Evolutionary conservation across 2,888 invertebrate species (phyloP), one percentile per base, ranked within the genome.

Genomic region (Perithous albicinctus): DNA sequence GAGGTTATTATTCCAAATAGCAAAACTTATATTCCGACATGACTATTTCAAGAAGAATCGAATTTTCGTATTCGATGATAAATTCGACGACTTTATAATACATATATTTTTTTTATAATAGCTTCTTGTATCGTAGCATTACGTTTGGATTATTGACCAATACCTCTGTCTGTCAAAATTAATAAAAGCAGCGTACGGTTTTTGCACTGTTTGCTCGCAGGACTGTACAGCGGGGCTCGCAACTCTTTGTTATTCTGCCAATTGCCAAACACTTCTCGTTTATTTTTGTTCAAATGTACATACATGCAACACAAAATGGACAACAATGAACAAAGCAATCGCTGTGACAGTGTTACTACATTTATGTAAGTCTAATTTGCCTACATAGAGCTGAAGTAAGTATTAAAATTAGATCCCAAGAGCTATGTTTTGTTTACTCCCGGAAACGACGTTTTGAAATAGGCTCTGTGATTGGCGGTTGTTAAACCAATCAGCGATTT

Each of bases 361-460:
- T 29, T 4, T 29, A 29, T 5, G 29, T 4, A 29, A 41, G n/a
- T n/a, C n/a, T n/a, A n/a, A 41, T 41, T 38, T 41, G 41, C 41
- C 3, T 41, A n/a, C n/a, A 41, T 1, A n/a, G n/a, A 41, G 41
- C 0, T 12, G 12, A 4, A 5, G 29, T 29, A 29, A 29, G 29
- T 29, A 29, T 4, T 3, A 1, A 8, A 20, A 48, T 1, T 48
- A 20, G 8, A 7, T 18, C 15, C 15, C 5, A 18, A 46, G 4
- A 48, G 10, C 32, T 10, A 32, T n/a, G 7, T n/a, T 32, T 32
- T 59, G 59, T 59, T 59, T 59, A 59, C 59, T 32, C 32, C 59
- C 59, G 59, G 35, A 18, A n/a, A 48, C 18, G 12, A 10, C 5
- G 20, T 32, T 67, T 66, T 5, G 35, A 76, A 48, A 43, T 32